Evolutionary conservation across 2,797 vertebrate species (phyloP), one percentile per base, ranked within the genome.

Genomic region (Cyclopterus lumpus): DNA sequence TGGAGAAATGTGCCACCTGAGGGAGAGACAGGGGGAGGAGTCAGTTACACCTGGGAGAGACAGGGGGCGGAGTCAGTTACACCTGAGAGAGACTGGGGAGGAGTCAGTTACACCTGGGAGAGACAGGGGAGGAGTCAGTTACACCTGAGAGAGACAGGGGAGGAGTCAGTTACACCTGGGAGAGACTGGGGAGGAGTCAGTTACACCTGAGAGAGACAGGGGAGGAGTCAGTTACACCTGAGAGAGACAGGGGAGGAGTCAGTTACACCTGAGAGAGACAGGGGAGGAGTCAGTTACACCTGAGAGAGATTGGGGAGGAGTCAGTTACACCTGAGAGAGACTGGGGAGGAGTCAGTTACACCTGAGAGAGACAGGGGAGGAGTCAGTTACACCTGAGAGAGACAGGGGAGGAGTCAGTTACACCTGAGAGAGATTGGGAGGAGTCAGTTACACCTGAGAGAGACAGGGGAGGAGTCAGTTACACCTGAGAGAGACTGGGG

Each of bases 1-100:
- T 99, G 48, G 98, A 99, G 71, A 99, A 99, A 66, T 99, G 98
- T 28, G 94, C 89, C 16, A 99, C 98, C 98, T 99, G 90, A 18
- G 5, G 4, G 61, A 30, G 59, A 46, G 18, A 42, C 3, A 20
- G 20, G 22, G 34, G 57, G 48, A 11, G 48, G 48, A 49, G 48
- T 49, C 48, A 49, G 48, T 49, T 22, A 22, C 20, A 49, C n/a
- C 48, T 5, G 9, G 8, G 18, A 22, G 9, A 11, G 48, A 11
- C 28, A 36, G 38, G 38, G 10, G 11, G 38, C 10, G 12, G 36
- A 7, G 36, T 36, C 36, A 36, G 9, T 36, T 10, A 7, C 16
- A 99, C 98, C 98, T 99, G 90, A n/a, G 34, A 6, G 34, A 9
- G 3, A 30, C 46, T 44, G 16, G 44, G 46, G 46, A 48, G 46